Evolutionary conservation across 1,140 invertebrate genomes (phyloP), one percentile per base, ranked within the genome.

Genomic region (Pentalonia nigronervosa): DNA sequence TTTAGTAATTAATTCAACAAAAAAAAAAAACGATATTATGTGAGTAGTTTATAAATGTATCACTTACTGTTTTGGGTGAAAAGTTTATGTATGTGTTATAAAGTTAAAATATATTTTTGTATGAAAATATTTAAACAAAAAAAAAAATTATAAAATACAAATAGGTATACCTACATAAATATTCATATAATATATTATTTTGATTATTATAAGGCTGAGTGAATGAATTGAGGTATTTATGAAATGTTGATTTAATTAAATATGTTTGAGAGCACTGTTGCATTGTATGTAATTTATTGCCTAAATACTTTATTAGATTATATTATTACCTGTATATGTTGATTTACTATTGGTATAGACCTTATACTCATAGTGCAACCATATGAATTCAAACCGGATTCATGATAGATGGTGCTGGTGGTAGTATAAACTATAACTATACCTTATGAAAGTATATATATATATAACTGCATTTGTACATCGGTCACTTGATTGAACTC

Each of bases 181-280:
- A 56, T 89, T 41, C 21, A 56, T 23, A 89, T 30, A 25, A 53
- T 89, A 56, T 25, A 36, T 36, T 36, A 89, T 50, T 89, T 36
- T 53, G 56, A 56, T 87, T 50, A 53, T 89, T 41, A 89, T 89
- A 89, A 89, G 87, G 87, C 87, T 89, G 87, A 89, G 48, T 89
- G 50, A 89, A 89, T 56, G 48, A 89, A 41, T 89, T 89, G 25
- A 34, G 25, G 86, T 50, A 50, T 47, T 41, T 36, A 89, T 89
- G 20, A 36, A 89, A 21, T 36, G 47, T 88, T 88, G 30, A 17
- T 50, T 88, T 48, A 87, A n/a, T 36, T 36, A 36, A 34, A 83
- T 36, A 76, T 34, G 47, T n/a, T 47, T 45, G 41, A 84, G 36
- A 84, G 83, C 21, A 41, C 45, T 87, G 14, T 87, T 87, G n/a